phyloP scores from a whole-genome alignment of 2,797 vertebrate genomes.

The Thunnus albacares region DNA sequence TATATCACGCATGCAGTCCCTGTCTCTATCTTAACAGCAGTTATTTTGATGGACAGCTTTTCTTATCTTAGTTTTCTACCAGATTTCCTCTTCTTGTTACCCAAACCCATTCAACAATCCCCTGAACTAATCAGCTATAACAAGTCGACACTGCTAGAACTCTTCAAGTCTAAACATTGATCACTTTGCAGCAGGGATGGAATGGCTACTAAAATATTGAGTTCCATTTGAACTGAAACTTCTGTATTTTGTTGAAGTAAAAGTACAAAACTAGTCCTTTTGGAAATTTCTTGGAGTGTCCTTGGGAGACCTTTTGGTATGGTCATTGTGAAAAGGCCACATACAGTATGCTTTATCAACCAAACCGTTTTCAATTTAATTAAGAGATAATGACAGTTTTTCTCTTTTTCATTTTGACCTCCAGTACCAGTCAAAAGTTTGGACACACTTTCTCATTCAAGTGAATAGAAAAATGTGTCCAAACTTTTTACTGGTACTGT shows the following conservation, averaged over 20 bases:
- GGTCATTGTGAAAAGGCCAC: background rate
- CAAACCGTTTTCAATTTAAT: background rate
- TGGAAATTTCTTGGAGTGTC: too few relatives aligned
- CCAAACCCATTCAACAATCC: conserved; percentile 10
- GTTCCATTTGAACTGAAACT: background rate
- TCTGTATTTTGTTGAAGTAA: too few relatives aligned
- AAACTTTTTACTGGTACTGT: background rate
- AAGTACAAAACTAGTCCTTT: too few relatives aligned
- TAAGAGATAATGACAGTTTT: background rate
- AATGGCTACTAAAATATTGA: conserved; percentile 7
- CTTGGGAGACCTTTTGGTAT: too few relatives aligned
- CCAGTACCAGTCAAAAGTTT: too few relatives aligned
- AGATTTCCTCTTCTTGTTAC: conserved; percentile 34
- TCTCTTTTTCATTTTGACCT: too few relatives aligned
- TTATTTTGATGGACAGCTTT: conserved; percentile 32
- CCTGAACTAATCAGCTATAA: conserved; percentile 65
- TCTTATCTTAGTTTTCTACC: conserved; percentile 21
- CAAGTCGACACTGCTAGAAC: conserved; percentile 37
- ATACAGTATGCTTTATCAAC: background rate
- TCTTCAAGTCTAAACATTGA: conserved; percentile 39
- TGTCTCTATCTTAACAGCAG: conserved; percentile 45
- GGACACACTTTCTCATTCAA: too few relatives aligned
- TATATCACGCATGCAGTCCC: conserved; percentile 38
- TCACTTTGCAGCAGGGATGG: background rate
- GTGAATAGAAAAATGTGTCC: too few relatives aligned